Conservation (phyloP, 1,140 invertebrate genomes). For the Zophobas atratus region DNA sequence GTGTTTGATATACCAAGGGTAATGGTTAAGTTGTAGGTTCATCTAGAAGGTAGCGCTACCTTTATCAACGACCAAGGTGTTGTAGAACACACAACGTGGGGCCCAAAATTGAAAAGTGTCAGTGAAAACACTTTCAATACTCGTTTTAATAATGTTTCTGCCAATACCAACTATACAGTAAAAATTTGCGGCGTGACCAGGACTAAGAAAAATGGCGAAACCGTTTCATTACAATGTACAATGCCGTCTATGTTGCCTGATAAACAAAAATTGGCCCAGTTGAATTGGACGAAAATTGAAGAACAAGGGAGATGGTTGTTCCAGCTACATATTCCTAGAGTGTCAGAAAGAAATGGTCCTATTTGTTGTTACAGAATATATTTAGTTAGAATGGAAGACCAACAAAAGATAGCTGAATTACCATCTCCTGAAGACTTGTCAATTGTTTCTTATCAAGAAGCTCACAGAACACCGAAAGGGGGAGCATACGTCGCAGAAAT, state of each 20-base stretch:
- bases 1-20: constrained; percentile 15
- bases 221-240: constrained; percentile 73
- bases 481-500: constrained; percentile 89
- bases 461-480: constrained; percentile 74
- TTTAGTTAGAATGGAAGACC: constrained; percentile 79
- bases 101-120: constrained; percentile 74
- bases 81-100: constrained; percentile 71
- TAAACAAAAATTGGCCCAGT: constrained; percentile 73
- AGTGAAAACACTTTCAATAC: constrained; percentile 70
- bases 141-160: constrained; percentile 77
- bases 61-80: constrained; percentile 74
- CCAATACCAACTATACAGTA: constrained; percentile 87
- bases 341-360: constrained; percentile 87
- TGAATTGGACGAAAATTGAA: constrained; percentile 81
- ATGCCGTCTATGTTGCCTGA: constrained; percentile 82
- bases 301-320: constrained; percentile 79
- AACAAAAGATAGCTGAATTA: constrained; percentile 77
- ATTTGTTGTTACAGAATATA: constrained; percentile 90
- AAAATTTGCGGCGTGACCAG: constrained; percentile 81
- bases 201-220: constrained; percentile 77
- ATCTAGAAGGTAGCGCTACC: constrained; percentile 73
- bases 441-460: constrained; percentile 81
- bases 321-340: constrained; percentile 79
- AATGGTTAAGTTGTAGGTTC: constrained; percentile 67
- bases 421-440: constrained; percentile 77